Base-by-base conservation (phyloP, 2,888 invertebrate genomes). In the Ommatoiulus sabulosus region DNA sequence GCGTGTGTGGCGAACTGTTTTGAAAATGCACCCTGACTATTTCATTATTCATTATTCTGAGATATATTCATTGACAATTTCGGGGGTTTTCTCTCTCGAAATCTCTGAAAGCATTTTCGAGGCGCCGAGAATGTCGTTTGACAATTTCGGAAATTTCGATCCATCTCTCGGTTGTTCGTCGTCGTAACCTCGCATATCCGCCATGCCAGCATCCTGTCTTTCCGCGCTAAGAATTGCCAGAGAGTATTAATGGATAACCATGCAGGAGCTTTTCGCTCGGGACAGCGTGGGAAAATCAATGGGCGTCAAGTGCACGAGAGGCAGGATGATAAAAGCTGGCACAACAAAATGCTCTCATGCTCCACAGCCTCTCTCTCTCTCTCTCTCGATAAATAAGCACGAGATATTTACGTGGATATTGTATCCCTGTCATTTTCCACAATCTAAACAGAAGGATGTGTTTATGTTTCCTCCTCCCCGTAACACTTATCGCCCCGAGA, bases 281-380 rank as follows among this genome's bases (percentile, higher is more conserved):
- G 72, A 24, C 24, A 24, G 72, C 72, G 72, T 72, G 72, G 72
- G 72, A 72, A 72, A 72, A 72, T 72, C 72, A 72, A 72, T 72
- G 72, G 72, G 24, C n/a, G 20, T 72, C 72, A 72, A 72, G 72
- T 72, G 72, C 24, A 10, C 24, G 72, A 24, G 7, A 72, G 10
- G 72, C 24, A 24, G 12, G 24, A 72, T 72, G 24, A 72, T 72
- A 72, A 10, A 24, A 72, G 24, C 10, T 72, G n/a, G 24, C n/a
- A n/a, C 72, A 72, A 24, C 72, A 72, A 24, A 72, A 72, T 72
- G 72, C 72, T 72, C 72, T 72, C 72, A 72, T 72, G 72, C 24
- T 72, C 24, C 24, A 72, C 24, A 72, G 24, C 8, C 72, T 72
- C 35, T 35, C 72, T 3, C 10, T 8, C 24, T 3, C 72, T 72